These are phyloP conservation scores for Melipona bicolor DNA, from an alignment of 2,888 invertebrate species.

Conservation along the genomic window DNA sequence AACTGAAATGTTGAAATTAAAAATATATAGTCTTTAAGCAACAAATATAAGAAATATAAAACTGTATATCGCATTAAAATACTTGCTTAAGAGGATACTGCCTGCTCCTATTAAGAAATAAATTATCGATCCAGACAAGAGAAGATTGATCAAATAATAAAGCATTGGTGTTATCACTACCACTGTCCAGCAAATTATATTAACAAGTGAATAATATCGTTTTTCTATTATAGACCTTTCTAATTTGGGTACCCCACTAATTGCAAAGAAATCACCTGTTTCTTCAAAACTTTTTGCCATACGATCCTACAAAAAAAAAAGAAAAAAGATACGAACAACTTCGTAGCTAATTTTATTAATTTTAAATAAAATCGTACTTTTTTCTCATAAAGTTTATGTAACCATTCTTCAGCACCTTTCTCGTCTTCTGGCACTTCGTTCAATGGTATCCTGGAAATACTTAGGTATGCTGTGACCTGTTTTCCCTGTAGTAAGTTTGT, in stretches of 20 bases:
- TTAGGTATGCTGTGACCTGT: slow-evolving; percentile 90
- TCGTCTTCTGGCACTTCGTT: slow-evolving; percentile 92
- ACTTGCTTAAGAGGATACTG: slow-evolving; percentile 92
- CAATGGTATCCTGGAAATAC: slow-evolving; percentile 92
- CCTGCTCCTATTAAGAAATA: slow-evolving; percentile 89
- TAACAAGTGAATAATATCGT: slow-evolving; percentile 89
- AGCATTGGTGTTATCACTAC: slow-evolving; percentile 89
- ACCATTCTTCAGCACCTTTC: slow-evolving; percentile 91
- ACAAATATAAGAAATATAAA: not conserved
- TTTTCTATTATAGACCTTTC: slow-evolving; percentile 86
- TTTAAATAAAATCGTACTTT: slow-evolving; percentile 86
- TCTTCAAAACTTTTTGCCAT: slow-evolving; percentile 90
- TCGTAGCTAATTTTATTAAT: not conserved
- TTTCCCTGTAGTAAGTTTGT: slow-evolving; percentile 91
- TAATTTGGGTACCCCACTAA: slow-evolving; percentile 89
- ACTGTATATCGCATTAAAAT: slow-evolving; percentile 60
- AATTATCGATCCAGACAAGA: slow-evolving; percentile 90
- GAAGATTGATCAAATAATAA: slow-evolving; percentile 88
- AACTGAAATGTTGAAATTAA: slow-evolving; percentile 85
- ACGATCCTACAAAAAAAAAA: slow-evolving; percentile 86
- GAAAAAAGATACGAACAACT: not conserved
- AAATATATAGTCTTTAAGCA: slow-evolving; percentile 2
- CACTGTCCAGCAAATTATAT: slow-evolving; percentile 89
- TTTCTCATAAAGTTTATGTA: slow-evolving; percentile 92
- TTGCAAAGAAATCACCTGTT: slow-evolving; percentile 92